Percentiles rank a stretch among this genome's conserved stretches.
phyloP scores from a whole-genome alignment of 2,888 invertebrate species.

The Microdon myrmicae region DNA sequence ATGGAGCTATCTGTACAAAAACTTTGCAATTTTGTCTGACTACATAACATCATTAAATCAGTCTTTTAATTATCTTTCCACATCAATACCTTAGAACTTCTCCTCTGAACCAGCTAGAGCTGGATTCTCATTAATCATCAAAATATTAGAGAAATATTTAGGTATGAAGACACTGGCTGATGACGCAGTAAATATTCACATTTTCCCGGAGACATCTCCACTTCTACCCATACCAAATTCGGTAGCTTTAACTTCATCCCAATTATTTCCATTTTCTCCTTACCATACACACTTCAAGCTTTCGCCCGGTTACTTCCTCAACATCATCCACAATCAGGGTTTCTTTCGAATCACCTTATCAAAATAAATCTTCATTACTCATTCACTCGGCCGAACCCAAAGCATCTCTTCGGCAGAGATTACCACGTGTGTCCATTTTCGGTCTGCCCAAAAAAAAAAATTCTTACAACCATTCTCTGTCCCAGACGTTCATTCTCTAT shows the following conservation, averaged over 20 bases:
- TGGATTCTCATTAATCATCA: conserved; percentile 24
- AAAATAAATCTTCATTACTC: conserved; percentile 38
- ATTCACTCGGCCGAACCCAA: conserved; percentile 1
- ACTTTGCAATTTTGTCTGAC: too few species aligned
- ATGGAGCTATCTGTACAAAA: too few species aligned
- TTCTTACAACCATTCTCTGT: conserved; percentile 1
- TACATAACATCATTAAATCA: conserved; percentile 6
- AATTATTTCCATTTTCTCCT: conserved; percentile 27
- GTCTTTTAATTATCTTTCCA: conserved; percentile 5
- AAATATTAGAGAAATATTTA: too few species aligned
- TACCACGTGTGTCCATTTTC: conserved; percentile 30
- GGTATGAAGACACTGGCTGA: too few species aligned
- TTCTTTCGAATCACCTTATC: conserved; percentile 22
- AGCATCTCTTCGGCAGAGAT: conserved; percentile 20
- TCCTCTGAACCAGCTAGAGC: conserved; percentile 1
- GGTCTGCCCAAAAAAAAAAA: conserved; percentile 2
- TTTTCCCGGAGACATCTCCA: background rate
- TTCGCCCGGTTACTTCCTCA: conserved; percentile 1
- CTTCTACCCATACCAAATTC: background rate
- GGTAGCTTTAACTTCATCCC: conserved; percentile 15
- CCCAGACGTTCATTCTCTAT: too few species aligned
- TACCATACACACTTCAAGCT: conserved; percentile 16
- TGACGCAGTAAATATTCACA: too few species aligned
- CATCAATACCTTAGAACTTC: conserved; percentile 22
- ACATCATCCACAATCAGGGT: too few species aligned